A percentile compares a stretch with the other conserved stretches of the same genome.
Evolutionary conservation across 1,140 invertebrate genomes (phyloP).

Genomic region (Listronotus bonariensis): DNA sequence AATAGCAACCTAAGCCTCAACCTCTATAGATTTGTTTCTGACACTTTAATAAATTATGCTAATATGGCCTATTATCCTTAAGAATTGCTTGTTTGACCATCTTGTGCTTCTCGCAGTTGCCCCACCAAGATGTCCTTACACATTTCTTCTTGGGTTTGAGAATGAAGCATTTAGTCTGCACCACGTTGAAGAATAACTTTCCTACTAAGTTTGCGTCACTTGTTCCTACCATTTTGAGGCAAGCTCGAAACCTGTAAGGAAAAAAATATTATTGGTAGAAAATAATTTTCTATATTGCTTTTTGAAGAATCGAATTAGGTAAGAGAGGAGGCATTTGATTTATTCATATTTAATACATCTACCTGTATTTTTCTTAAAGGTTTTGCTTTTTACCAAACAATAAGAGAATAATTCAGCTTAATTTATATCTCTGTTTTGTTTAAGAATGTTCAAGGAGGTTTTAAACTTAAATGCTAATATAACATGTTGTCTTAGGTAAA

Average conservation of each 20-base stretch:
- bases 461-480: too few relatives aligned
- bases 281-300: too few relatives aligned
- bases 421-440: too few relatives aligned
- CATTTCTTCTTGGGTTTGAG: slow-evolving; percentile 79
- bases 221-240: slow-evolving; percentile 83
- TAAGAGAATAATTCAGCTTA: too few relatives aligned
- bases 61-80: slow-evolving; percentile 73
- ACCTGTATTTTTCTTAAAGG: too few relatives aligned
- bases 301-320: too few relatives aligned
- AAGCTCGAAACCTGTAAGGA: slow-evolving; percentile 83
- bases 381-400: too few relatives aligned
- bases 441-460: too few relatives aligned
- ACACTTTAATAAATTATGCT: slow-evolving; percentile 36
- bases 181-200: slow-evolving; percentile 91
- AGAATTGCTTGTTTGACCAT: slow-evolving; percentile 75
- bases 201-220: slow-evolving; percentile 87
- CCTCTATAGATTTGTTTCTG: neutral
- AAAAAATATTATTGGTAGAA: slow-evolving; percentile 7
- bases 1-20: too few relatives aligned
- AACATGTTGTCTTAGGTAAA: too few relatives aligned
- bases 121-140: slow-evolving; percentile 77
- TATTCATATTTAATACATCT: too few relatives aligned
- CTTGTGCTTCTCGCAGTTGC: slow-evolving; percentile 74
- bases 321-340: too few relatives aligned
- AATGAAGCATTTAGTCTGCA: slow-evolving; percentile 90